Evolutionary conservation across 92 coral and sea anemone species (phyloP).

Genomic region (Scolanthus callimorphus): DNA sequence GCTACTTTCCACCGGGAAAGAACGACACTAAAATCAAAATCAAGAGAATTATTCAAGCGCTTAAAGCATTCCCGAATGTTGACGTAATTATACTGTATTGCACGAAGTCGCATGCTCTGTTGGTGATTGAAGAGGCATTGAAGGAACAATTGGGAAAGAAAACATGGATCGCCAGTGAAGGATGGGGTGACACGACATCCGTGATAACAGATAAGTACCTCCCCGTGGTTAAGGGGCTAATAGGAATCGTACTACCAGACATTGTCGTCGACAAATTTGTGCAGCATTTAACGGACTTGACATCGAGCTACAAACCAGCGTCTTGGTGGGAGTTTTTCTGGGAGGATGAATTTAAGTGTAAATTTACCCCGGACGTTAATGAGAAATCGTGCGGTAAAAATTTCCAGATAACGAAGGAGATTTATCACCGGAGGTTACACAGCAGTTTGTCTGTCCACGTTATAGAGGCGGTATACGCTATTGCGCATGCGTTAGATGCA

Average conservation of each 20-base stretch:
- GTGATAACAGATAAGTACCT: slow-evolving; percentile 8
- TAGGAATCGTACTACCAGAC: slow-evolving; percentile 60
- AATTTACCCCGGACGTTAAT: slow-evolving; percentile 17
- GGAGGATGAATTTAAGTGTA: slow-evolving; percentile 51
- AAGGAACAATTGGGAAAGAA: slow-evolving; percentile 31
- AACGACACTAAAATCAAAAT: slow-evolving; percentile 23
- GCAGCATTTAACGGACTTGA: slow-evolving; percentile 32
- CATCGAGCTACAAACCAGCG: slow-evolving; percentile 44
- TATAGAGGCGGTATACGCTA: slow-evolving; percentile 80
- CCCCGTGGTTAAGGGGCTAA: slow-evolving; percentile 49
- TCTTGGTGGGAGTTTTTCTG: slow-evolving; percentile 73
- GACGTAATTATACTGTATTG: slow-evolving; percentile 58
- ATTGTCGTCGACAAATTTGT: slow-evolving; percentile 38
- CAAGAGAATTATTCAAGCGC: slow-evolving; percentile 31
- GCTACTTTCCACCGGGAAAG: slow-evolving; percentile 31
- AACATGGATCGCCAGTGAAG: slow-evolving; percentile 84
- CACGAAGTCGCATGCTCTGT: slow-evolving; percentile 2
- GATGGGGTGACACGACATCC: slow-evolving; percentile 41
- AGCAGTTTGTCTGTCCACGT: slow-evolving; percentile 63
- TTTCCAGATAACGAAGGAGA: slow-evolving; percentile 23
- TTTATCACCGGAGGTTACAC: slow-evolving; percentile 30
- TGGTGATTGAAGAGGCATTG: slow-evolving; percentile 39
- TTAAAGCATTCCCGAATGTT: slow-evolving; percentile 28
- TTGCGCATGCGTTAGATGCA: slow-evolving; percentile 81
- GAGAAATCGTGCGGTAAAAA: slow-evolving; percentile 22